A percentile compares a stretch with the other conserved stretches of the same genome.
Evolutionary conservation across 2,797 vertebrate genomes (phyloP).

Genomic region (Aldrovandia affinis): DNA sequence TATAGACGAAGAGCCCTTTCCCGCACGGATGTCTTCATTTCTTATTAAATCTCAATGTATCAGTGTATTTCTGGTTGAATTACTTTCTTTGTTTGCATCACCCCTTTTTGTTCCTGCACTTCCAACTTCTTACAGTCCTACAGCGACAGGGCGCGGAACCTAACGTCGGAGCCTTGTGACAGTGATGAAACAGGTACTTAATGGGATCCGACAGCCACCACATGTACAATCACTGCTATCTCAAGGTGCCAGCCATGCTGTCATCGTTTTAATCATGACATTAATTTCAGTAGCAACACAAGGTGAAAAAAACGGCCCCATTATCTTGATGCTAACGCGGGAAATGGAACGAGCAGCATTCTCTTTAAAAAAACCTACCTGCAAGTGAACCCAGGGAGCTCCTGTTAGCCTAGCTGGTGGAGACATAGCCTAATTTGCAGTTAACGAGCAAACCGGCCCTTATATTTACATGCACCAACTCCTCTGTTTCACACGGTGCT

Average conservation of each 20-base stretch:
- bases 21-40: not conserved
- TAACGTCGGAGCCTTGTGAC: slow-evolving; percentile 60
- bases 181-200: slow-evolving; percentile 70
- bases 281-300: slow-evolving; percentile 57
- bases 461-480: not conserved
- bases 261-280: slow-evolving; percentile 72
- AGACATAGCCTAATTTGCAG: not conserved
- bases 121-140: too few species aligned
- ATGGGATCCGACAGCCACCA: slow-evolving; percentile 67
- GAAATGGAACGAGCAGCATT: not conserved
- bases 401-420: not conserved
- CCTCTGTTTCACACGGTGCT: not conserved
- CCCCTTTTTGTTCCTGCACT: too few species aligned
- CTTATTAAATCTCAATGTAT: slow-evolving; percentile 3
- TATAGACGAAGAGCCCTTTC: not conserved
- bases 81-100: not conserved
- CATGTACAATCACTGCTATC: slow-evolving; percentile 68
- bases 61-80: not conserved
- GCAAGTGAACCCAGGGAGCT: not conserved
- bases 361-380: not conserved
- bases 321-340: slow-evolving; percentile 49
- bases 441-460: not conserved
- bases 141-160: slow-evolving; percentile 33
- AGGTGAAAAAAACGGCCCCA: slow-evolving; percentile 63
- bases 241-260: slow-evolving; percentile 69